phyloP scores from a whole-genome alignment of 2,888 invertebrate species.

The Pilophorus perplexus region DNA sequence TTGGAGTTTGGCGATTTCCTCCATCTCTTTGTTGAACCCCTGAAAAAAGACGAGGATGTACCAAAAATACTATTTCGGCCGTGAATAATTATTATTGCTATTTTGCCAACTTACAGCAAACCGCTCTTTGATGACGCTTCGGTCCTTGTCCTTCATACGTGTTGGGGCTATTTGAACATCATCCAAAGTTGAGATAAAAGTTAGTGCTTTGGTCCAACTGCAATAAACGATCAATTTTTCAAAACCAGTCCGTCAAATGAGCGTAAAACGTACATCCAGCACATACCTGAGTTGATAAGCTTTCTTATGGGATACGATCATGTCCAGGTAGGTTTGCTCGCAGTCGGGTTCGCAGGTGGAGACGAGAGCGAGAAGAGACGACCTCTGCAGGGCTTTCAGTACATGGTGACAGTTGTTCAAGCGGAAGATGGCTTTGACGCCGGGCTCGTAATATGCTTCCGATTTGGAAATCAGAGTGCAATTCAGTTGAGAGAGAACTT shows the following conservation, averaged over 20 bases:
- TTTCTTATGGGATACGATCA: conserved; percentile 80
- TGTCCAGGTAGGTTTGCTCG: conserved; percentile 79
- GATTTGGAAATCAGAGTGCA: conserved; percentile 85
- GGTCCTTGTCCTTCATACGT: conserved; percentile 80
- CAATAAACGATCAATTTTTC: conserved; percentile 50
- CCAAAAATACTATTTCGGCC: background rate
- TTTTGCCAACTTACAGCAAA: conserved; percentile 64
- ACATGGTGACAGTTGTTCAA: conserved; percentile 94
- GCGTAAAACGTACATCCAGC: no score
- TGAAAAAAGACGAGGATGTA: no score
- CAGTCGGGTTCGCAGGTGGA: conserved; percentile 80
- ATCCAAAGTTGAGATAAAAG: conserved; percentile 68
- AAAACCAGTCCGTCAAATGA: no score
- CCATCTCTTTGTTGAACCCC: conserved; percentile 95
- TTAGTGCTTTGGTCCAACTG: conserved; percentile 81
- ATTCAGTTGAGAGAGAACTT: conserved; percentile 86
- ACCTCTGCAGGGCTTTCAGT: conserved; percentile 84
- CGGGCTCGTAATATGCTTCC: conserved; percentile 83
- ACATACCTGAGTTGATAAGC: conserved; percentile 67
- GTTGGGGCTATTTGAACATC: conserved; percentile 62
- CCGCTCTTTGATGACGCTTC: conserved; percentile 81
- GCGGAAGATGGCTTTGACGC: conserved; percentile 83
- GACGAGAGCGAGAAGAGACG: conserved; percentile 77
- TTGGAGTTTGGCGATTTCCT: conserved; percentile 81
- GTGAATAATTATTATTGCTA: background rate